A percentile compares a stretch with the other conserved stretches of the same genome.
phyloP scores from a whole-genome alignment of 2,888 invertebrate genomes.

The Trypoxylon attenuatum region DNA sequence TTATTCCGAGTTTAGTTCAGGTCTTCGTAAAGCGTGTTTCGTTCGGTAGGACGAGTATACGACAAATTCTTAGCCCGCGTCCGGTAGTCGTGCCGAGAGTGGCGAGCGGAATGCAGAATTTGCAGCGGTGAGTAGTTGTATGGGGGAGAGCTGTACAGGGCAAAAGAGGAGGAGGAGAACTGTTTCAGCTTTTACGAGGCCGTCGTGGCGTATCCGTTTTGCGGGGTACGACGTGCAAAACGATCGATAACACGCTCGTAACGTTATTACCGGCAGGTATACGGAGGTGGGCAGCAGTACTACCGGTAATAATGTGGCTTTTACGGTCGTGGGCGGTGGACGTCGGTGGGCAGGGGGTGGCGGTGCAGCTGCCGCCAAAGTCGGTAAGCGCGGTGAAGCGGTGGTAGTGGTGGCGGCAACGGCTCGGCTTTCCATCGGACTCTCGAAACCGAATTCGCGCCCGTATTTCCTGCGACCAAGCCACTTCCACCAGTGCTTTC shows the following conservation, averaged over 20 bases:
- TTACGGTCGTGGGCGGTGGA: constrained; percentile 57
- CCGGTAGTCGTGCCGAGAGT: neutral
- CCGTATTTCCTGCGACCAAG: constrained; percentile 29
- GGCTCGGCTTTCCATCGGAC: constrained; percentile 43
- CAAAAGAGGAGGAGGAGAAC: constrained; percentile 21
- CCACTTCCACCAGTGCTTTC: neutral
- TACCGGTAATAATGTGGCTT: constrained; percentile 65
- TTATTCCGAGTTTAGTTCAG: no score
- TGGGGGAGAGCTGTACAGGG: neutral
- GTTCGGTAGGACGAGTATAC: no score
- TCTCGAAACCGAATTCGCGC: constrained; percentile 42
- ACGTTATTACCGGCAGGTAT: constrained; percentile 67
- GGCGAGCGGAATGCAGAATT: no score
- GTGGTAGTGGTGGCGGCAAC: no score
- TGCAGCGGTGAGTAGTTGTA: neutral
- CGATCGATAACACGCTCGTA: constrained; percentile 69
- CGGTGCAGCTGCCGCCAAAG: constrained; percentile 55
- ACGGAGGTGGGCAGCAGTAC: constrained; percentile 51
- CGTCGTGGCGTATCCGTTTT: constrained; percentile 62
- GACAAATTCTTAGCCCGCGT: neutral
- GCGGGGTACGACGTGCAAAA: constrained; percentile 63
- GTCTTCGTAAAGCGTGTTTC: no score
- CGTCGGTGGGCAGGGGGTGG: no score
- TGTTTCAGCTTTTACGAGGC: constrained; percentile 58
- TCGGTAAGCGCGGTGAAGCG: constrained; percentile 51